Conservation (phyloP, 2,888 invertebrate genomes). For the Herminia tarsipennalis region DNA sequence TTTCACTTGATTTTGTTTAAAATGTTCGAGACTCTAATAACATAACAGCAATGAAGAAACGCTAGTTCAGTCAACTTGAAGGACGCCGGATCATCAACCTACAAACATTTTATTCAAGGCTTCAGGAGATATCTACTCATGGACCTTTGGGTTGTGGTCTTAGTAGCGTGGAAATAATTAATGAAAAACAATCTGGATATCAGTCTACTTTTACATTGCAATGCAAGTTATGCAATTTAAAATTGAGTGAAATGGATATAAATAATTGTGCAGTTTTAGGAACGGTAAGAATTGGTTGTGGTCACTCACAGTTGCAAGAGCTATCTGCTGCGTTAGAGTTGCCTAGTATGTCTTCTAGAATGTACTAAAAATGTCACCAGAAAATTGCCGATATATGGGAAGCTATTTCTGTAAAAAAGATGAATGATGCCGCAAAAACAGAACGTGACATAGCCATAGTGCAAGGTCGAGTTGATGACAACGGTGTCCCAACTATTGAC, state of each 20-base stretch:
- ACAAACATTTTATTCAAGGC: too few relatives aligned
- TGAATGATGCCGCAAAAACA: constrained; percentile 16
- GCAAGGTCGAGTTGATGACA: constrained; percentile 13
- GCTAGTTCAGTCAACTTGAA: too few relatives aligned
- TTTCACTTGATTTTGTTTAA: too few relatives aligned
- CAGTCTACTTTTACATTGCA: background rate
- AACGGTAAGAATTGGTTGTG: background rate
- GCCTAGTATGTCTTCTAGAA: background rate
- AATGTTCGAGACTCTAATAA: too few relatives aligned
- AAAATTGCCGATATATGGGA: background rate
- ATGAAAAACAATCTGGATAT: background rate
- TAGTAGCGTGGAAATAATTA: background rate
- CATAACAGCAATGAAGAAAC: too few relatives aligned
- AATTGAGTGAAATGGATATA: constrained; percentile 2
- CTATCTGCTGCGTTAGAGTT: constrained; percentile 1
- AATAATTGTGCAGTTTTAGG: background rate
- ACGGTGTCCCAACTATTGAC: constrained; percentile 24
- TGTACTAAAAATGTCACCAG: background rate
- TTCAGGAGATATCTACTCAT: too few relatives aligned
- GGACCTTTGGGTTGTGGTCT: too few relatives aligned
- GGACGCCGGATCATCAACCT: too few relatives aligned
- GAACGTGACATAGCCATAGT: constrained; percentile 20
- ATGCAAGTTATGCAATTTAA: constrained; percentile 1
- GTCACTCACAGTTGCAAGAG: constrained; percentile 2
- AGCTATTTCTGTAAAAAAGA: background rate